phyloP scores from a whole-genome alignment of 2,797 vertebrate genomes.

The Enteromius fasciolatus region DNA sequence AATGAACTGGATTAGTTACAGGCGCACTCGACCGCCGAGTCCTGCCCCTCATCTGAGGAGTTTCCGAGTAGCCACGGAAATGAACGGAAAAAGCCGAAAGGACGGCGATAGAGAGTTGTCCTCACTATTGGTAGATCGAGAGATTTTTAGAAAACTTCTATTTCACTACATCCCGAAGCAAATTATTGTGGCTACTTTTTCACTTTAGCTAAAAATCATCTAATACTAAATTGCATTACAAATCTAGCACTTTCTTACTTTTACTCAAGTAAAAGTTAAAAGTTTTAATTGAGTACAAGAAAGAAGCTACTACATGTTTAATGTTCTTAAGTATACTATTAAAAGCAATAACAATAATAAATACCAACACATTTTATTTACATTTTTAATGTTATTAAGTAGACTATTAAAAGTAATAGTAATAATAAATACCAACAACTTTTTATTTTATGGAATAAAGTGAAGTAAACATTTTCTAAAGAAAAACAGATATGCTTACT shows the following conservation, averaged over 20 bases:
- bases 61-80: conserved; percentile 66
- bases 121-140: not conserved
- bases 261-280: not conserved
- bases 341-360: too few species aligned
- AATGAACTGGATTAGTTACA: conserved; percentile 45
- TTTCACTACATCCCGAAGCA: not conserved
- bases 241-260: not conserved
- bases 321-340: too few species aligned
- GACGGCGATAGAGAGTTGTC: not conserved
- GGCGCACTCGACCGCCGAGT: conserved; percentile 43
- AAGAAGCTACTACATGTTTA: too few species aligned
- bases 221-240: not conserved
- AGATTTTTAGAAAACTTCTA: too few species aligned
- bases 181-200: not conserved
- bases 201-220: not conserved
- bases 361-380: too few species aligned
- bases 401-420: too few species aligned
- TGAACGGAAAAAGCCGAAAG: conserved; percentile 65
- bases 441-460: not conserved
- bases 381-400: too few species aligned
- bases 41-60: conserved; percentile 60
- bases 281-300: not conserved
- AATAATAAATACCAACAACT: too few species aligned
- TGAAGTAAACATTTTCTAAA: not conserved
- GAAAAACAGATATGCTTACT: not conserved